Percentiles rank a stretch among this genome's conserved stretches.
These are phyloP conservation scores for Acromyrmex heyeri DNA, from an alignment of 1,140 invertebrate genomes.

Conservation along the genomic window DNA sequence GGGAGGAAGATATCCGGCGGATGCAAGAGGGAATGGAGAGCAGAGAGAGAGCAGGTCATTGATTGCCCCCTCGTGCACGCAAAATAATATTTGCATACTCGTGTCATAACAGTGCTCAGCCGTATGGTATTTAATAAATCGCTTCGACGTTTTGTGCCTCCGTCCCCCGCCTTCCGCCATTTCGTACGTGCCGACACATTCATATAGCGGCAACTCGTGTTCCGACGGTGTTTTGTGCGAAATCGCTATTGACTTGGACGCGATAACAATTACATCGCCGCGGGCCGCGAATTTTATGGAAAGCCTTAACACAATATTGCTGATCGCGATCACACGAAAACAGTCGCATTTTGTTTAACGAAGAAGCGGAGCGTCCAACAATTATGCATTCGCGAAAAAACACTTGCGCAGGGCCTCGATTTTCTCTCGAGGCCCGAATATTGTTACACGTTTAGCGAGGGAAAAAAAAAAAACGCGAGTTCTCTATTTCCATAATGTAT, in stretches of 20 bases:
- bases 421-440: not conserved
- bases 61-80: slow-evolving; percentile 60
- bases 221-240: slow-evolving; percentile 65
- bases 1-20: slow-evolving; percentile 43
- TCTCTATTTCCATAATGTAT: not conserved
- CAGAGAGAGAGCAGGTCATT: slow-evolving; percentile 40
- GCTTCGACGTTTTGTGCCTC: slow-evolving; percentile 47
- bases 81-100: slow-evolving; percentile 74
- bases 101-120: slow-evolving; percentile 64
- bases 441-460: not conserved
- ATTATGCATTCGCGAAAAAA: slow-evolving; percentile 41
- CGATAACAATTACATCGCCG: slow-evolving; percentile 66
- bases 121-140: slow-evolving; percentile 73
- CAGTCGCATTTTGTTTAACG: slow-evolving; percentile 53
- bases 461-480: not conserved
- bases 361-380: slow-evolving; percentile 11
- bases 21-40: not conserved
- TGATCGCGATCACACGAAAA: slow-evolving; percentile 55
- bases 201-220: slow-evolving; percentile 52
- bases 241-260: slow-evolving; percentile 70
- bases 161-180: slow-evolving; percentile 9
- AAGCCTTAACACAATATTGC: slow-evolving; percentile 59
- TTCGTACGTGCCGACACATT: slow-evolving; percentile 70
- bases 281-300: slow-evolving; percentile 56
- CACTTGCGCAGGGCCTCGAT: not conserved